A percentile compares a stretch with the other conserved stretches of the same genome.
phyloP scores from a whole-genome alignment of 2,888 invertebrate species.

The Danaus chrysippus region DNA sequence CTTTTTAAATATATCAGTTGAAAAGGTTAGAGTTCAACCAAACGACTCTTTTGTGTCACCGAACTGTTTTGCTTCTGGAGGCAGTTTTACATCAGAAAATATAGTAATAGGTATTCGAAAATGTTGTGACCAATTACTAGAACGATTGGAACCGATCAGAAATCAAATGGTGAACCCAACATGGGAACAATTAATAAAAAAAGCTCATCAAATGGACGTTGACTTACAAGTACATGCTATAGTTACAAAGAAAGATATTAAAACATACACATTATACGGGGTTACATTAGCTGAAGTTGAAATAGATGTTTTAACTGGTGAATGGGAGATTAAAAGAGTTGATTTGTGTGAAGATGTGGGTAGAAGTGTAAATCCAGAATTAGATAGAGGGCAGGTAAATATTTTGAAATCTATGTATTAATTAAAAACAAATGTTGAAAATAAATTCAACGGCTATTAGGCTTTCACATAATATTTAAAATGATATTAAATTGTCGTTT shows the following conservation, averaged over 20 bases:
- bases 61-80: conserved; percentile 79
- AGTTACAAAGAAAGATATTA: conserved; percentile 47
- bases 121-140: conserved; percentile 67
- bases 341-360: conserved; percentile 85
- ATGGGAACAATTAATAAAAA: conserved; percentile 73
- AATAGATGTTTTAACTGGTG: conserved; percentile 86
- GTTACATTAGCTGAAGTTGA: conserved; percentile 82
- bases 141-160: conserved; percentile 66
- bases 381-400: conserved; percentile 83
- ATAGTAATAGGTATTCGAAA: conserved; percentile 74
- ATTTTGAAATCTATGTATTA: not conserved
- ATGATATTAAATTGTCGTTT: too few species aligned
- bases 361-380: conserved; percentile 80
- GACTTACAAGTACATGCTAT: conserved; percentile 57
- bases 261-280: conserved; percentile 69
- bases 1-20: conserved; percentile 81
- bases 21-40: conserved; percentile 79
- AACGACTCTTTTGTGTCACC: conserved; percentile 73
- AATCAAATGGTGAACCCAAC: conserved; percentile 61
- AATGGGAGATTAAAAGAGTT: conserved; percentile 79
- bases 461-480: too few species aligned
- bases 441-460: too few species aligned
- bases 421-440: too few species aligned
- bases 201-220: conserved; percentile 59
- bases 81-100: conserved; percentile 81